Evolutionary conservation across 2,113 vertebrate species (phyloP).

Genomic region (Mesitornis unicolor): DNA sequence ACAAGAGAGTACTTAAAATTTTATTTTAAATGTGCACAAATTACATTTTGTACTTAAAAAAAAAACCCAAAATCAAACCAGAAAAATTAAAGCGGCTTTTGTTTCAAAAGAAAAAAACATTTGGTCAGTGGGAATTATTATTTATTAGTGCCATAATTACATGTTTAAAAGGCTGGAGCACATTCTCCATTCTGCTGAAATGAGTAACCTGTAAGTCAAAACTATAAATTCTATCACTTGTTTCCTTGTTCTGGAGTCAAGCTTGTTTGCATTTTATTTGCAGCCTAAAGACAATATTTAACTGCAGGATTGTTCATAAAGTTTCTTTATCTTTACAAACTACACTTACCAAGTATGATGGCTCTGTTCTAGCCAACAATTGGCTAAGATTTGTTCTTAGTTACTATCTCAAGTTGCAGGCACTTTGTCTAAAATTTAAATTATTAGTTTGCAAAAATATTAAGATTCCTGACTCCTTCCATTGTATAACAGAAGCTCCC

Average conservation of each 20-base stretch:
- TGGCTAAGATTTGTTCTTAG: neutral
- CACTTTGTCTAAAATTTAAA: neutral
- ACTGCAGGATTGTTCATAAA: neutral
- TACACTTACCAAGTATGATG: fast-evolving
- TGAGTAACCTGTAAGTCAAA: neutral
- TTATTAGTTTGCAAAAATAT: neutral
- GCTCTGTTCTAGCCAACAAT: neutral
- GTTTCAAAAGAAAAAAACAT: neutral
- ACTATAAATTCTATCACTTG: neutral
- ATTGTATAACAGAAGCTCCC: neutral
- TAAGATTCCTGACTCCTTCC: neutral
- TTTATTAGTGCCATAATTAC: neutral
- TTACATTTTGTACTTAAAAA: neutral
- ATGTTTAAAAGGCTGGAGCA: neutral
- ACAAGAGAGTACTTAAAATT: neutral
- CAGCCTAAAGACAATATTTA: neutral
- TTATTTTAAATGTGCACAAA: neutral
- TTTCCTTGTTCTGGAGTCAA: neutral
- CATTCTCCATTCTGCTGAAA: neutral
- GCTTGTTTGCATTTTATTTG: constrained; percentile 15
- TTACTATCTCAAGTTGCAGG: neutral
- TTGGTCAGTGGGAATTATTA: neutral
- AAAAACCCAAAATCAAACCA: neutral
- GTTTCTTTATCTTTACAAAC: neutral
- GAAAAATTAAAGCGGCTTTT: neutral